Evolutionary conservation across 2,113 vertebrate species (phyloP).

Genomic region (Tetraodon nigroviridis): DNA sequence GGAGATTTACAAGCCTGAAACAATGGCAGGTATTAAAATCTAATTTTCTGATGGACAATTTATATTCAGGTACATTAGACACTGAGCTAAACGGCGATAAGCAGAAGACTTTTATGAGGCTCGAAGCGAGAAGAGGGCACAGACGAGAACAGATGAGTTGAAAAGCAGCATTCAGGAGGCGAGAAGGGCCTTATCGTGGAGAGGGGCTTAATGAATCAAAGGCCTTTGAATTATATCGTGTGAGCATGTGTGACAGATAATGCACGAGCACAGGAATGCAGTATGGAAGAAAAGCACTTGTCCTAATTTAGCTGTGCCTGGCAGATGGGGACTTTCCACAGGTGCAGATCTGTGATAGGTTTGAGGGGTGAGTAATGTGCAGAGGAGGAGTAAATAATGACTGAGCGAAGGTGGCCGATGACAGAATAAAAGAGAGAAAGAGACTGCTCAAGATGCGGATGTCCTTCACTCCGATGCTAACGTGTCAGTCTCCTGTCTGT

Average conservation of each 20-base stretch:
- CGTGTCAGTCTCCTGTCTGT: neutral
- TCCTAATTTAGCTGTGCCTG: constrained; percentile 48
- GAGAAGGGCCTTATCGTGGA: constrained; percentile 19
- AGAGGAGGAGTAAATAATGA: constrained; percentile 30
- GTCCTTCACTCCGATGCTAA: neutral
- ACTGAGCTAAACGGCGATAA: constrained; percentile 45
- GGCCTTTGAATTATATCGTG: constrained; percentile 47
- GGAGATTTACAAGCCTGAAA: constrained; percentile 49
- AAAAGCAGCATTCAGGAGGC: constrained; percentile 3
- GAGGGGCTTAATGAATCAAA: constrained; percentile 45
- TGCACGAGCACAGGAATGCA: constrained; percentile 27
- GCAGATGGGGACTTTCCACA: constrained; percentile 61
- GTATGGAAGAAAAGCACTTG: constrained; percentile 49
- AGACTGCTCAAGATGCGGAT: constrained; percentile 1
- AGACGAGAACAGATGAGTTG: constrained; percentile 4
- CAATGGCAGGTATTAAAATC: constrained; percentile 55
- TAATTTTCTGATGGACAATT: constrained; percentile 47
- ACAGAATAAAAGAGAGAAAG: constrained; percentile 2
- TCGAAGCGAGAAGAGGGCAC: neutral
- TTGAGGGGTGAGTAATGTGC: constrained; percentile 41
- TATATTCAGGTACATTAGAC: constrained; percentile 52
- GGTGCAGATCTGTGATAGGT: constrained; percentile 50
- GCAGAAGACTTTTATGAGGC: constrained; percentile 9
- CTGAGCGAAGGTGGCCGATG: constrained; percentile 16
- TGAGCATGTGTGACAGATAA: constrained; percentile 46